phyloP scores from a whole-genome alignment of 1,140 invertebrate genomes.

The Bombus consobrinus region DNA sequence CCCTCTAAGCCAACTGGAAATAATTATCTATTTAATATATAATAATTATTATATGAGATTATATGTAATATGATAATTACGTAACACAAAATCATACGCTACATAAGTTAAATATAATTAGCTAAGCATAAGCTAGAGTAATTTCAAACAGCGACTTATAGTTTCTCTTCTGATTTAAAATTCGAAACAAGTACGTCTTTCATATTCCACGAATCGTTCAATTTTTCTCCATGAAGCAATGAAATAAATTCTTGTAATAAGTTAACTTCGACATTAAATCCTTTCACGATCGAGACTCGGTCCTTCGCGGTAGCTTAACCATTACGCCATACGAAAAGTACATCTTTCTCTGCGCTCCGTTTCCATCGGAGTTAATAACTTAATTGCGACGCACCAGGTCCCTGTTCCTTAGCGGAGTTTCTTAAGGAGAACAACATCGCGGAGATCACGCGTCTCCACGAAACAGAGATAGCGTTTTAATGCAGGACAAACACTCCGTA shows the following conservation, averaged over 20 bases:
- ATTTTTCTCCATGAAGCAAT: background rate
- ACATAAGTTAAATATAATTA: no score
- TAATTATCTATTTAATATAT: conserved; percentile 5
- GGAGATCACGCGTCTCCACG: conserved; percentile 55
- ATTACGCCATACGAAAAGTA: conserved; percentile 16
- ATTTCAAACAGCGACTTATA: background rate
- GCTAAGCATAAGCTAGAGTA: no score
- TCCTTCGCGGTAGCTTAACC: background rate
- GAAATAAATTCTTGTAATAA: background rate
- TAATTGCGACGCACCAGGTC: conserved; percentile 36
- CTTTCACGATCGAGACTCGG: background rate
- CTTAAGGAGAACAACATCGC: conserved; percentile 56
- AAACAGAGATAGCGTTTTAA: conserved; percentile 66
- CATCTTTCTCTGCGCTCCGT: conserved; percentile 13
- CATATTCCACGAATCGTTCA: background rate
- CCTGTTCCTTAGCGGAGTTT: conserved; percentile 41
- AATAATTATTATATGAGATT: no score
- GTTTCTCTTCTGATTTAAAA: background rate
- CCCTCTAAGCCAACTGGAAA: conserved; percentile 32
- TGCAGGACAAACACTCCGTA: conserved; percentile 63
- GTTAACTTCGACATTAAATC: background rate
- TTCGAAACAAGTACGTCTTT: background rate
- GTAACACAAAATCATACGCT: conserved; percentile 4
- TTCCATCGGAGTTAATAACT: conserved; percentile 40
- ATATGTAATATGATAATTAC: no score